Percentiles rank a stretch among this genome's conserved stretches.
phyloP scores from a whole-genome alignment of 2,888 invertebrate genomes.

The Iphiclides podalirius region DNA sequence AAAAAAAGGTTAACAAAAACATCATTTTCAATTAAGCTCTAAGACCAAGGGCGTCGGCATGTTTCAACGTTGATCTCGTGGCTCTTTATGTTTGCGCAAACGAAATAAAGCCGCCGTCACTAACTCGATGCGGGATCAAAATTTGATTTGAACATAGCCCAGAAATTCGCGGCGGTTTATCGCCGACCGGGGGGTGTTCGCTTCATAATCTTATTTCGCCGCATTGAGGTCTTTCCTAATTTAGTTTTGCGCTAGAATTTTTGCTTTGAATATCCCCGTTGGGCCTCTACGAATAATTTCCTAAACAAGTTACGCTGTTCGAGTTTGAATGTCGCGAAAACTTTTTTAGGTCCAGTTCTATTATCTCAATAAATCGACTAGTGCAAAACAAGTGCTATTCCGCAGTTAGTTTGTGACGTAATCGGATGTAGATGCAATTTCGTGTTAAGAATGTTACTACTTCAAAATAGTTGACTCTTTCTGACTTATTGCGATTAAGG shows the following conservation, averaged over 20 bases:
- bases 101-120: conserved; percentile 8
- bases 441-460: no score
- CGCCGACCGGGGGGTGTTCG: not conserved
- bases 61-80: not conserved
- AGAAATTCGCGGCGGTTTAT: not conserved
- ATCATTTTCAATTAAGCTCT: no score
- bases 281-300: not conserved
- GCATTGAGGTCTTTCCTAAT: not conserved
- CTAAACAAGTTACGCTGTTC: not conserved
- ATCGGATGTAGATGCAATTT: no score
- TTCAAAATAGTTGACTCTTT: no score
- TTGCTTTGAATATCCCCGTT: not conserved
- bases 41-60: not conserved
- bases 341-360: no score
- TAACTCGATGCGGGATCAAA: conserved; percentile 10
- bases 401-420: no score
- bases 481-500: no score
- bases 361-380: no score
- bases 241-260: not conserved
- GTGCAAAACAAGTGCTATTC: no score
- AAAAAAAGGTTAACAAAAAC: no score
- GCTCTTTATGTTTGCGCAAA: conserved; percentile 5
- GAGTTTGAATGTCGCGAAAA: no score
- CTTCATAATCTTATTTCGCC: not conserved
- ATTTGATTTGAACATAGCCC: conserved; percentile 11